Conservation (phyloP, 2,113 vertebrate species). For the Hirundichthys speculiger region DNA sequence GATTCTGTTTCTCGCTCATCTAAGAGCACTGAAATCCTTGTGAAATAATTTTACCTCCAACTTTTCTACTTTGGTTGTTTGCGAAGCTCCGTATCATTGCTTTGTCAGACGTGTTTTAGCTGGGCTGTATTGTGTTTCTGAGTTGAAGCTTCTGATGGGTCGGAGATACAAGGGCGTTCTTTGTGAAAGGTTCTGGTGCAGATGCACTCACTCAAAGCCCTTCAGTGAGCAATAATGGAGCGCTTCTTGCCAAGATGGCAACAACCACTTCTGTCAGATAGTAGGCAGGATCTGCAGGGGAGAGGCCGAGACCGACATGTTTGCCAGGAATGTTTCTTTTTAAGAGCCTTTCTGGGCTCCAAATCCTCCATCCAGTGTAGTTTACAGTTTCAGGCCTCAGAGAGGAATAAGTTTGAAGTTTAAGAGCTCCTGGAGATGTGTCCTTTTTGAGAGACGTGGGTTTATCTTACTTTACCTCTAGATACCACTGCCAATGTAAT, state of each 20-base stretch:
- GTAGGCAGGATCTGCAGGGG: constrained; percentile 49
- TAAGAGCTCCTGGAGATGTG: background rate
- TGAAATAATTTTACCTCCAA: too few relatives aligned
- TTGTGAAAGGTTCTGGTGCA: constrained; percentile 44
- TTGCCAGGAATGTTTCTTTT: constrained; percentile 50
- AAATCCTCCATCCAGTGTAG: constrained; percentile 7
- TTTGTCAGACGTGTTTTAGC: too few relatives aligned
- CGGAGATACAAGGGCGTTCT: constrained; percentile 37
- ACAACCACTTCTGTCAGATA: constrained; percentile 42
- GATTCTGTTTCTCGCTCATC: too few relatives aligned
- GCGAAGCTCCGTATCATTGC: too few relatives aligned
- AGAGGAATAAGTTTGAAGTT: constrained; percentile 12
- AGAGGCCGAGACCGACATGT: constrained; percentile 34
- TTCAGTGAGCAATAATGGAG: constrained; percentile 34
- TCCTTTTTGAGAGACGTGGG: constrained; percentile 7
- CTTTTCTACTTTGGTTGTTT: too few relatives aligned
- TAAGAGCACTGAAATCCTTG: too few relatives aligned
- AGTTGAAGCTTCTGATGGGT: constrained; percentile 19
- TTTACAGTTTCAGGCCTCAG: constrained; percentile 5
- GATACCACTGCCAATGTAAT: constrained; percentile 15
- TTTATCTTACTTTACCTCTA: constrained; percentile 12
- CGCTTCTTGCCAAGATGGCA: constrained; percentile 61
- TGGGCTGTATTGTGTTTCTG: too few relatives aligned
- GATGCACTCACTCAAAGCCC: constrained; percentile 42
- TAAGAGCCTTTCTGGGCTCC: constrained; percentile 36